Evolutionary conservation across 2,888 invertebrate genomes (phyloP), one percentile per base, ranked within the genome.

Genomic region (Allacma fusca): DNA sequence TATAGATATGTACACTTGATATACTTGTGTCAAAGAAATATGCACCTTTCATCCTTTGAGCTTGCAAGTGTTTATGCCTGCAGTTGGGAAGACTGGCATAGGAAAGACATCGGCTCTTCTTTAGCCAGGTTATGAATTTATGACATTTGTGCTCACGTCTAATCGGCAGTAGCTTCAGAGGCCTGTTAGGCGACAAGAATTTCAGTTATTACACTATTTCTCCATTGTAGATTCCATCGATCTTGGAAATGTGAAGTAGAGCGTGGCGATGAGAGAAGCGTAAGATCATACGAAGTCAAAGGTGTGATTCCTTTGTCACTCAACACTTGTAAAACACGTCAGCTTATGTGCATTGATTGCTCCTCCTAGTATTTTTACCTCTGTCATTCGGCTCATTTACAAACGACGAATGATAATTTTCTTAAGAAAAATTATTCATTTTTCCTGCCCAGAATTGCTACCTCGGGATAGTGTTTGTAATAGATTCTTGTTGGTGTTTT

Each of bases 261-360:
- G 62, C 57, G 50, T 21, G 26, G n/a, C n/a, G 57, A 57, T 7
- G 57, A 57, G 57, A 12, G 16, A 9, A 69, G 34, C 1, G 28
- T 1, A 44, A 19, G 43, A 74, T 69, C 40, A 24, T 69, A 43
- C n/a, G 40, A n/a, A 72, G 73, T 62, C 62, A 73, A 62, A 73
- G 73, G 73, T 73, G 73, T 62, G 40, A 73, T 62, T 73, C 73
- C 29, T 73, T 73, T 73, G 73, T 73, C 73, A 62, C 7, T 57
- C 71, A 65, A 71, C 71, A 71, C 71, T 57, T 71, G 71, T 71
- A 50, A 71, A 71, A 57, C 57, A 12, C 7, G 70, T 44, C 26
- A 28, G 70, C 24, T 43, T 23, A 34, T 34, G 16, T 21, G 12
- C 34, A 50, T 21, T 28, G 71, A 71, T 71, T 71, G 29, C 34